Conservation (phyloP, 2,888 invertebrate genomes). For the Diachrysia chrysitis region DNA sequence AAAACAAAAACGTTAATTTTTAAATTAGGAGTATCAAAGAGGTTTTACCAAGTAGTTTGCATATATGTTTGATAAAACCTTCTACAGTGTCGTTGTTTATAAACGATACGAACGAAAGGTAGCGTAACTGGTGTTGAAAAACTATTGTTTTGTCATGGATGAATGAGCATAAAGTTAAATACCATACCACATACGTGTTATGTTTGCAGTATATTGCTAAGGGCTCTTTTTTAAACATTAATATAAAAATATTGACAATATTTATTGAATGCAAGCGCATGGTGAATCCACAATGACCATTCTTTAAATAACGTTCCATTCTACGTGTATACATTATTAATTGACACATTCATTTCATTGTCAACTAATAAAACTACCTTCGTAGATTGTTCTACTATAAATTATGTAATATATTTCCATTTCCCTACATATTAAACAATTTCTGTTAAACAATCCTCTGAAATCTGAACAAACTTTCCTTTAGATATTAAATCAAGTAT, state of each 20-base stretch:
- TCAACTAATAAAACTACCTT: background rate
- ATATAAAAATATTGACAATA: constrained; percentile 43
- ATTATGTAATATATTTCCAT: background rate
- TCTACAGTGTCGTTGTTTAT: background rate
- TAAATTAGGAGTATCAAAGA: background rate
- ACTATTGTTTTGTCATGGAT: constrained; percentile 42
- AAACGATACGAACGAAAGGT: background rate
- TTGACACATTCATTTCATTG: background rate
- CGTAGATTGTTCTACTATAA: constrained; percentile 1
- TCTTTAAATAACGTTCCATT: constrained; percentile 8
- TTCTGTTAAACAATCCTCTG: background rate
- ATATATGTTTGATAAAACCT: background rate
- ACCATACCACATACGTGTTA: constrained; percentile 28
- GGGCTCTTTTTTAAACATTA: constrained; percentile 29
- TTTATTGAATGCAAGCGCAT: constrained; percentile 19
- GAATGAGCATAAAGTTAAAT: constrained; percentile 34
- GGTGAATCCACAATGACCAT: constrained; percentile 26
- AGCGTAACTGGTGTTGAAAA: constrained; percentile 11
- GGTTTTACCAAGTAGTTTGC: background rate
- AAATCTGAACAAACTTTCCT: background rate
- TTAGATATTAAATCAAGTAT: background rate
- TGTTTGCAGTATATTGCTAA: constrained; percentile 38
- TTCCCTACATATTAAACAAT: background rate
- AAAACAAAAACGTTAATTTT: background rate
- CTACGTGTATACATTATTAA: background rate